Evolutionary conservation across 2,888 invertebrate species (phyloP), one percentile per base, ranked within the genome.

Genomic region (Hecatera dysodea): DNA sequence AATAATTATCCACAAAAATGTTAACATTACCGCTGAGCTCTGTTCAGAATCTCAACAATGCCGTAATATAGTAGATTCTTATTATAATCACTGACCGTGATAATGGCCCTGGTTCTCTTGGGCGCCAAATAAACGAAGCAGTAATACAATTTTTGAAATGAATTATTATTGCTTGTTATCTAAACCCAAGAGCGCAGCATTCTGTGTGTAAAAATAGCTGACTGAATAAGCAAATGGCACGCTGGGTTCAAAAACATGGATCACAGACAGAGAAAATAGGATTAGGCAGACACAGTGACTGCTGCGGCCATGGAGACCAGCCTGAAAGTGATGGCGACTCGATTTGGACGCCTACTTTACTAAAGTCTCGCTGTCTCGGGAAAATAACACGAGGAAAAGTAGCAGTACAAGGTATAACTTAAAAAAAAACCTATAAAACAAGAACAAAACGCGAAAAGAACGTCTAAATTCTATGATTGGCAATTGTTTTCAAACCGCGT

Each of bases 1-100:
- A 59, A 74, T 80, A 70, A 81, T 82, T 73, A 72, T 74, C 52
- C 19, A 57, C 65, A 67, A 75, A 82, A 81, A 77, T 72, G 56
- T 72, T 80, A 61, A 19, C 56, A 78, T 72, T 82, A 67, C 60
- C 33, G 12, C 65, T 72, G 42, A 75, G 64, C 59, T 78, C 19
- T 66, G 33, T 29, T 12, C 24, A 67, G 33, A 70, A 69, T 78
- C 46, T 60, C 5, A 63, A 46, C 44, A 57, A 71, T 68, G 65
- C 60, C 46, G 57, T 64, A 50, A 69, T 42, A 63, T 29, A 50
- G 15, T 63, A 15, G 7, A 19, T 50, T 56, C 29, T 65, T 65
- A 24, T 55, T 67, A 52, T 42, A 42, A 73, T 62, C 80, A 62
- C 53, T 77, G 75, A 75, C 75, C 78, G 66, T 75, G 78, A 72